These are phyloP conservation scores for Pyrrhura leucotis DNA, from an alignment of 2,797 vertebrate genomes.

Conservation along the genomic window DNA sequence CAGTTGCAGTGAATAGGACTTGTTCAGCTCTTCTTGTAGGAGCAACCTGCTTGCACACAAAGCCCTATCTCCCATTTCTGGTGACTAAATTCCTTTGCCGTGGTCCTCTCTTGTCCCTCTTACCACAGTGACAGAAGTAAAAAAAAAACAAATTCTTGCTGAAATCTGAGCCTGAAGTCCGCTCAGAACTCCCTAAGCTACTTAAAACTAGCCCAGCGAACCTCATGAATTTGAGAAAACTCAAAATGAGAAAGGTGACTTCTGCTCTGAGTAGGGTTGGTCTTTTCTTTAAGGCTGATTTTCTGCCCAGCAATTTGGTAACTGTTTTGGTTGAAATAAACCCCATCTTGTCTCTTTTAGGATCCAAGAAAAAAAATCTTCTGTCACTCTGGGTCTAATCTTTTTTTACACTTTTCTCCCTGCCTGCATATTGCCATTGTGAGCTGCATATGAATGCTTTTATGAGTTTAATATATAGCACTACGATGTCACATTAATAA, in stretches of 20 bases:
- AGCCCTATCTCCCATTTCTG: neutral
- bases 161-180: neutral
- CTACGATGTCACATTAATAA: neutral
- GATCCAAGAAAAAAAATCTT: neutral
- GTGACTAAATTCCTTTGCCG: neutral
- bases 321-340: neutral
- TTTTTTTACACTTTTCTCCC: neutral
- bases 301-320: neutral
- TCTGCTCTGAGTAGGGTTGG: neutral
- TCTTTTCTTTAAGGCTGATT: neutral
- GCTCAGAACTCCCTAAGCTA: neutral
- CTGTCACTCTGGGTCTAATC: neutral
- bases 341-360: neutral
- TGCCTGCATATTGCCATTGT: neutral
- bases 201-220: neutral
- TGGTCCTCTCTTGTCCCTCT: neutral
- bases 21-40: neutral
- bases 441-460: neutral
- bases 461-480: neutral
- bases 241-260: neutral
- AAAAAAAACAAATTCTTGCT: neutral
- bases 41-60: neutral
- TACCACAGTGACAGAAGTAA: neutral
- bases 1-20: neutral
- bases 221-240: neutral